Evolutionary conservation across 23 tunicate species (phyloP).

Genomic region (Oikopleura albicans): DNA sequence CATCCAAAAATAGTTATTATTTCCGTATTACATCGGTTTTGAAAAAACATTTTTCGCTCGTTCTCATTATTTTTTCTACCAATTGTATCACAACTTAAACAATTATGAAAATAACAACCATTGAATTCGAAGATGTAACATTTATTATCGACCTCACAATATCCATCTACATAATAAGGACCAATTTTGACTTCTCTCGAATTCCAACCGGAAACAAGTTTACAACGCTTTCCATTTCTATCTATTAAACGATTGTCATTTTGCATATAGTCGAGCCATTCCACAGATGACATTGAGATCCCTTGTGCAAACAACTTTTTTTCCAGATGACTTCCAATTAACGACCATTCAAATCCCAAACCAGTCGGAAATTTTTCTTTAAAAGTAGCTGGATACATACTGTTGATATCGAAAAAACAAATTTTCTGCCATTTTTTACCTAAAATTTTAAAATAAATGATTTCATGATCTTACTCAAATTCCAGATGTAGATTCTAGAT

Average conservation of each 20-base stretch:
- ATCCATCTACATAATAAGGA: not conserved
- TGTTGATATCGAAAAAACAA: not conserved
- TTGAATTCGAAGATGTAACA: not conserved
- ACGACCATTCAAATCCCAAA: not conserved
- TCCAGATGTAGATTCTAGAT: no score
- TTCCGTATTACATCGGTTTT: no score
- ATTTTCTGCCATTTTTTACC: not conserved
- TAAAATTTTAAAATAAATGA: no score
- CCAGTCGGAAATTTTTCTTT: not conserved
- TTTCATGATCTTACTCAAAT: no score
- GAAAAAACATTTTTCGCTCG: no score
- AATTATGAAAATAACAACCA: not conserved
- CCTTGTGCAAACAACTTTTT: not conserved
- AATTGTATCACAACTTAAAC: not conserved
- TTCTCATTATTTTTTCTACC: no score
- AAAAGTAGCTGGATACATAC: not conserved
- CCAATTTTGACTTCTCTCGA: not conserved
- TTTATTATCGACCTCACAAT: not conserved
- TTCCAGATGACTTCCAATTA: not conserved
- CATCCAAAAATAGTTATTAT: not conserved
- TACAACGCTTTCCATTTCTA: not conserved
- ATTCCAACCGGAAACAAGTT: not conserved
- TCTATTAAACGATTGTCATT: not conserved
- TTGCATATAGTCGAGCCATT: not conserved
- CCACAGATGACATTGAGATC: not conserved